Base-by-base conservation (phyloP, 1,140 invertebrate genomes). In the Drosophila pachea region DNA sequence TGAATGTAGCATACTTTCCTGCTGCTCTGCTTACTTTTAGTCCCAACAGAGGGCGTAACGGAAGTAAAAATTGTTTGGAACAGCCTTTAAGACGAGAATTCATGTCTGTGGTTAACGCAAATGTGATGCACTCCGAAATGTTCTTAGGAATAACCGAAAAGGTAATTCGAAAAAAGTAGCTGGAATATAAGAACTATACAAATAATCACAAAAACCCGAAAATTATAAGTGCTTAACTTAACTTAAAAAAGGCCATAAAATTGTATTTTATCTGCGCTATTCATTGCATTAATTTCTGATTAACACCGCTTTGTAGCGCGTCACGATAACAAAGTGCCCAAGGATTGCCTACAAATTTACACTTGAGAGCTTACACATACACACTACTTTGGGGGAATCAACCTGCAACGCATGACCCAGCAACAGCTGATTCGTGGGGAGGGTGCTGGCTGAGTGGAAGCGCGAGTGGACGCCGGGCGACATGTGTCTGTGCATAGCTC, bases 331-430 rank as follows among this genome's bases (percentile, higher is more conserved):
- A 67, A 74, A 70, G 58, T 70, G 58, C 9, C 62, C 67, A 40
- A 66, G 75, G 79, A 83, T 83, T 83, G 78, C 63, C 73, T 78
- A 84, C 79, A 83, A 83, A 83, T 83, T 78, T 74, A 79, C 68
- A 83, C 76, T 83, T 78, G 65, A 42, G 43, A 55, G 40, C 9
- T 5, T 6, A 52, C 29, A 31, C 11, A 31, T n/a, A 47, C 32
- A 35, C 40, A 68, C 14, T 22, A 16, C 16, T 4, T 33, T 38
- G 22, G 12, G 14, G 4, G n/a, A 4, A 32, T 2, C 9, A 32
- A 42, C 43, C 31, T 43, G 54, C 40, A 33, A 55, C 14, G 54
- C 54, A 16, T 56, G 31, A 31, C 22, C n/a, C 38, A 42, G 29
- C 54, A 33, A 16, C 4, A 16, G n/a, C 22, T 31, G 22, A 43